Percentiles rank a stretch among this genome's conserved stretches.
phyloP scores from a whole-genome alignment of 2,888 invertebrate species.

The Maniola hyperantus region DNA sequence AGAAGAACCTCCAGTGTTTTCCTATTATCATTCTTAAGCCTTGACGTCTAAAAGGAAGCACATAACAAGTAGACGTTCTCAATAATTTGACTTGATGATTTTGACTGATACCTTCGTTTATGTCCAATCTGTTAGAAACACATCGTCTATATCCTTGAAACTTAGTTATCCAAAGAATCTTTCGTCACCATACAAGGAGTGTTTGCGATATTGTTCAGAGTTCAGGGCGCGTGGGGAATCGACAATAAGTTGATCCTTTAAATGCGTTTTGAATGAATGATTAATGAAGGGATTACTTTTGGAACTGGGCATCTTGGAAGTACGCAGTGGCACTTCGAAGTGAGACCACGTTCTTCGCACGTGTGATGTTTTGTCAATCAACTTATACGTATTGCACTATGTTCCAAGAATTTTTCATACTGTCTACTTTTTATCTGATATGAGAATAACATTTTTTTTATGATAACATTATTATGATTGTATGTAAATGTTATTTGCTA shows the following conservation, averaged over 20 bases:
- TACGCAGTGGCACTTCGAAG: constrained; percentile 17
- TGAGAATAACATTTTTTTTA: not conserved
- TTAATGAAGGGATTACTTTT: constrained; percentile 38
- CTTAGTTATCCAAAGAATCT: constrained; percentile 29
- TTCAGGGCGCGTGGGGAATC: constrained; percentile 45
- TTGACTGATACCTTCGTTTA: too few relatives aligned
- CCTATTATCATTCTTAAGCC: not conserved
- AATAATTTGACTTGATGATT: too few relatives aligned
- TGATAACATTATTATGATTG: not conserved
- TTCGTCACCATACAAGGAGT: constrained; percentile 34
- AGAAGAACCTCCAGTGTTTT: too few relatives aligned
- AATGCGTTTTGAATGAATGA: constrained; percentile 43
- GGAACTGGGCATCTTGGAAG: constrained; percentile 27
- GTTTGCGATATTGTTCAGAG: constrained; percentile 38
- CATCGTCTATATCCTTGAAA: not conserved
- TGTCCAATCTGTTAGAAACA: too few relatives aligned
- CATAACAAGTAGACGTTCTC: too few relatives aligned
- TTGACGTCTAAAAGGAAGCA: too few relatives aligned
- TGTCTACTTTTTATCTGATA: not conserved
- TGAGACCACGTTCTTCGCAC: constrained; percentile 16
- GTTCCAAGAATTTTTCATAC: not conserved
- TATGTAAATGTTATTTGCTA: not conserved
- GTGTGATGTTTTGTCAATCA: constrained; percentile 17
- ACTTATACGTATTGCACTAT: not conserved
- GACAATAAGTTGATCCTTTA: constrained; percentile 44